Base-by-base conservation (phyloP, 2,113 vertebrate genomes). In the Colinus virginianus region DNA sequence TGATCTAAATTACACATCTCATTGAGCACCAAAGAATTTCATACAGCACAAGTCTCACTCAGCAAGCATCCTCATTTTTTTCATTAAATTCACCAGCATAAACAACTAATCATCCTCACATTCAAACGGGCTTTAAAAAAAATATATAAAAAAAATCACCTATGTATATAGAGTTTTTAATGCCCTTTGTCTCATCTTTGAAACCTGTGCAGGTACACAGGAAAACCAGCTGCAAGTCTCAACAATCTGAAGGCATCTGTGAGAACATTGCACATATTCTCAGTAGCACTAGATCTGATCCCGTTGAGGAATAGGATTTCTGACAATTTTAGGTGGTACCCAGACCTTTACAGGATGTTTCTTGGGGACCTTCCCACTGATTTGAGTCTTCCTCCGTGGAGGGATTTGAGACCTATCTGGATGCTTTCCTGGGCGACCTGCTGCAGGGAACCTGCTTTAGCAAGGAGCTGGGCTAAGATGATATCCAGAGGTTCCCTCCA, bases 21-120 rank as follows among this genome's bases (percentile, higher is more conserved):
- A 48, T 63, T 94, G 93, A 94, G 75, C 89, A 95, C 81, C 89
- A 92, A 95, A 89, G 91, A 95, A 91, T 89, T 89, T 82, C 75
- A 91, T 95, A 64, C 84, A 92, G 91, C 76, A 2, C 43, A 78
- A 90, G 81, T 70, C 93, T 94, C 90, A 92, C 92, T 77, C 93
- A 56, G 81, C 89, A 96, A 94, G 89, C 85, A 90, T 92, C 82
- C 68, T 80, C 77, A 87, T 92, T 51, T 90, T 90, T 95, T 71
- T 89, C 64, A 89, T 87, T 93, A 93, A 83, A 85, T 82, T 74
- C 92, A 85, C 78, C 78, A 90, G 68, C 95, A 91, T 95, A 87
- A 95, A 83, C 84, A 79, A 92, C 78, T 83, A 49, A 56, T 92
- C 91, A 90, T 63, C 68, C 84, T 69, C 19, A 55, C 63, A 74